Base-by-base conservation (phyloP, 1,140 invertebrate genomes). In the Zaprionus tsacasi region DNA sequence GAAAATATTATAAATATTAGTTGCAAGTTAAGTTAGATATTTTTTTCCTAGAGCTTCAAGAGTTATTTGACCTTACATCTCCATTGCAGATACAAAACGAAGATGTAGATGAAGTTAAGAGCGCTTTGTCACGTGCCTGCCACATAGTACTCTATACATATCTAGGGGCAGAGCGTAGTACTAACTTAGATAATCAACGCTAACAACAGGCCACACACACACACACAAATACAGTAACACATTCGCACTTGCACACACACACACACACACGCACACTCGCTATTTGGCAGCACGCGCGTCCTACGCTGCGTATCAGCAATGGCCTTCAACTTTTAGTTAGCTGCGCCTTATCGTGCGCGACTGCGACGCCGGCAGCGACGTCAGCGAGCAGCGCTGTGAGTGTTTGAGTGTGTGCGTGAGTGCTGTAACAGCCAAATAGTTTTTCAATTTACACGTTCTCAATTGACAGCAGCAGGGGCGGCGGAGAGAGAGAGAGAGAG, bases 401-500 rank as follows among this genome's bases (percentile, higher is more conserved):
- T 21, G 21, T 21, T 1, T 21, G 21, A 1, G 21, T 21, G 21
- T 21, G 21, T 21, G 38, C 12, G 52, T 11, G 12, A 43, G 45
- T 66, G 69, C 63, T 73, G 74, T 76, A 73, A 77, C 57, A 69
- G 75, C 75, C 70, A 74, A 80, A 78, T 81, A 79, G 76, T 79
- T 81, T 79, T 79, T 85, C 86, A 89, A 89, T 90, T 89, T 89
- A 85, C 85, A 89, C 85, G 85, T 89, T 89, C 85, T 89, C 81
- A 89, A 90, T 89, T 79, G 83, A 66, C 59, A 58, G 45, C 21
- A 21, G 48, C 21, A 17, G 21, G 3, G 11, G 25, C 15, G n/a
- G 52, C n/a, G n/a, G n/a, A n/a, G n/a, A n/a, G 21, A 21, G 21
- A 1, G 21, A 21, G 25, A 30, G 4, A 27, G 7, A 33, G 25